Percentiles rank a stretch among this genome's conserved stretches.
Evolutionary conservation across 2,888 invertebrate genomes (phyloP).

Genomic region (Tanytarsus gracilentus): DNA sequence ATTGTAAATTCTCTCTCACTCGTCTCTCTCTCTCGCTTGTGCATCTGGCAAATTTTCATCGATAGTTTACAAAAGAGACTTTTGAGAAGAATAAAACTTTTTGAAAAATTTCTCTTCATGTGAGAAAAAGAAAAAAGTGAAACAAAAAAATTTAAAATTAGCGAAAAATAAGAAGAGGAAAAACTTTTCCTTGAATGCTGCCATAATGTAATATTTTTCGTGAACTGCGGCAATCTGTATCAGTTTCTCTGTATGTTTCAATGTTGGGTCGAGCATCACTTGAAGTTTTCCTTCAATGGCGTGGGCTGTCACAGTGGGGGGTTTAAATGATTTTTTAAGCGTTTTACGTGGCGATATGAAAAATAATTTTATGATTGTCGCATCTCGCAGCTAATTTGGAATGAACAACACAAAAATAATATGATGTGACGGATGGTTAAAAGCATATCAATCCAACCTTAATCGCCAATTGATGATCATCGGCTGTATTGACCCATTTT

Average conservation of each 20-base stretch:
- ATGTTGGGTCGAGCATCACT: background rate
- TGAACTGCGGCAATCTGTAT: slow-evolving; percentile 5
- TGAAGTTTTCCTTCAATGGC: background rate
- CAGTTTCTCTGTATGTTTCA: background rate
- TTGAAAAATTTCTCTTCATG: background rate
- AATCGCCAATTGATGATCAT: too few relatives aligned
- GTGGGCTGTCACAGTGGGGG: too few relatives aligned
- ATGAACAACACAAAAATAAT: too few relatives aligned
- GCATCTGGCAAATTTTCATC: slow-evolving; percentile 26
- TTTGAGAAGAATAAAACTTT: background rate
- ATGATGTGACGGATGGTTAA: too few relatives aligned
- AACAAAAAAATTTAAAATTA: background rate
- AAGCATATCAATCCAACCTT: too few relatives aligned
- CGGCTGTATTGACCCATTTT: too few relatives aligned
- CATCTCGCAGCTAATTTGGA: too few relatives aligned
- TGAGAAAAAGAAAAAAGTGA: background rate
- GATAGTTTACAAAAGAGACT: slow-evolving; percentile 21
- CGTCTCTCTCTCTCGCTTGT: background rate
- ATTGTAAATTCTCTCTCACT: too few relatives aligned
- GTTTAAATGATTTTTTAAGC: too few relatives aligned
- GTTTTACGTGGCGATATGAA: too few relatives aligned
- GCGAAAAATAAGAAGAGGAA: background rate
- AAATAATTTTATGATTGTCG: too few relatives aligned
- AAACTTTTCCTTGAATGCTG: background rate
- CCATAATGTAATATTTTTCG: background rate